Conservation (phyloP, 1,140 invertebrate species). For the Aphis craccivora region DNA sequence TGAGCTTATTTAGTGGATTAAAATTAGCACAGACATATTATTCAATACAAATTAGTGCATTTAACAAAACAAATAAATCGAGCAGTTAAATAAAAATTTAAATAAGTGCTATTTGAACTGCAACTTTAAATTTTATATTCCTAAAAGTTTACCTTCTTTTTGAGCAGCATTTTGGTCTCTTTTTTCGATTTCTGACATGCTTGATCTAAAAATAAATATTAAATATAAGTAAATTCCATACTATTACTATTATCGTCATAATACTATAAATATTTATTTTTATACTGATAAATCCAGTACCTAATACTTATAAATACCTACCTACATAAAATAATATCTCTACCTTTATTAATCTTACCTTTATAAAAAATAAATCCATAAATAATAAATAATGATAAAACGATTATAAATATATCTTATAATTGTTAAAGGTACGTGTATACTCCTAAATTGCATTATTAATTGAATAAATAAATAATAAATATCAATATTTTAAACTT, state of each 20-base stretch:
- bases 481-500: too few relatives aligned
- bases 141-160: constrained; percentile 55
- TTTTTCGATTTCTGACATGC: constrained; percentile 60
- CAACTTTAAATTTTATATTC: not conserved
- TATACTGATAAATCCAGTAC: not conserved
- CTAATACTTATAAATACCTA: not conserved
- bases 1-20: not conserved
- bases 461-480: not conserved
- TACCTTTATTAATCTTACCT: too few relatives aligned
- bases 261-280: not conserved
- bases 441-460: not conserved
- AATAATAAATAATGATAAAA: too few relatives aligned
- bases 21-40: not conserved
- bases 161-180: constrained; percentile 40
- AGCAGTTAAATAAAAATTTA: constrained; percentile 18
- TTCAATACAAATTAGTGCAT: not conserved
- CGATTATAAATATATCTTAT: not conserved
- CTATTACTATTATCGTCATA: not conserved
- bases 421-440: not conserved
- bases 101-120: not conserved
- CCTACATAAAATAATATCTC: not conserved
- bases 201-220: constrained; percentile 59
- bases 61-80: not conserved
- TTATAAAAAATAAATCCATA: too few relatives aligned
- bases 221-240: not conserved